Evolutionary conservation across 2,888 invertebrate species (phyloP), one percentile per base, ranked within the genome.

Genomic region (Choristoneura rosaceana): DNA sequence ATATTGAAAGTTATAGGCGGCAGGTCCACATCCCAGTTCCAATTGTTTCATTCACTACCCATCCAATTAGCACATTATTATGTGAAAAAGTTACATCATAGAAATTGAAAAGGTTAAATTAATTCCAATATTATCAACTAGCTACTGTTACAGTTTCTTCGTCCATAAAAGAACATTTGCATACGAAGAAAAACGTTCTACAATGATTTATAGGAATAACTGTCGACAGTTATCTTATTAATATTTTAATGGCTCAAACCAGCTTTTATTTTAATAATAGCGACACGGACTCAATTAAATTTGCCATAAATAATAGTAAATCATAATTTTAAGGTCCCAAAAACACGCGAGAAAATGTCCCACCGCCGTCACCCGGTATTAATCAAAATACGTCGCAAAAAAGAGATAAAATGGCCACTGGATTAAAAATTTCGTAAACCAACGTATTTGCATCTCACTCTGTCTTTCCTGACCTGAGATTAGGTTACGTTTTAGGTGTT

Each of bases 321-420:
- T 63, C 55, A 73, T 67, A 73, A 69, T 73, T 74, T 63, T 64
- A 68, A 41, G 38, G 12, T 58, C 59, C 73, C 69, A 52, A 70
- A 80, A 79, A 75, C 79, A 83, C 82, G 81, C 79, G 67, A 85
- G 86, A 86, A 52, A 86, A 88, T 88, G 86, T 87, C 86, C 82
- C 80, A 75, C 78, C 78, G 78, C 78, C 78, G 78, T 64, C 76
- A 80, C 80, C 77, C 74, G 76, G 80, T 82, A 88, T 88, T 88
- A 89, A 90, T 89, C 89, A 89, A 82, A 82, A 78, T 78, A 81
- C 82, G 84, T 76, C 79, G 74, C 55, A 76, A 82, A 85, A 87
- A 71, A 90, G 89, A 89, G 90, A 87, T 89, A 84, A 83, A 79
- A 81, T 73, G 74, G 81, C 84, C 84, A 83, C 83, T 78, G 84